Conservation (phyloP, 92 coral and sea anemone species). For the Zoanthus solanderi region DNA sequence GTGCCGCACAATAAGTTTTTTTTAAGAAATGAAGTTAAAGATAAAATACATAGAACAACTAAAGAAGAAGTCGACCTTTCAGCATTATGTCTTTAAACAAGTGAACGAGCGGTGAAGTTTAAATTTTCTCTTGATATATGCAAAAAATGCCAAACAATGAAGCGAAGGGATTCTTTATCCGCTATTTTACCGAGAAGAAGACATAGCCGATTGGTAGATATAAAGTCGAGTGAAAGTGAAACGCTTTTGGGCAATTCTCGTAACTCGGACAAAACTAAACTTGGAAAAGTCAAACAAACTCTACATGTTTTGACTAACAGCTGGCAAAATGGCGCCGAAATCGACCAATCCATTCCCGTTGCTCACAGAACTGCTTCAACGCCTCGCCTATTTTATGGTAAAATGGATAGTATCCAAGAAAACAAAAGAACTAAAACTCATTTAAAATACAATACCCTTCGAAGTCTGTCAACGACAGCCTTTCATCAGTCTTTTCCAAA, state of each 20-base stretch:
- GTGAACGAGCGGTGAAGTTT: background rate
- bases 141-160: slow-evolving; percentile 1
- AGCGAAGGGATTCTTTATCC: slow-evolving; percentile 33
- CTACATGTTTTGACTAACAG: background rate
- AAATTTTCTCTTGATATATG: no score
- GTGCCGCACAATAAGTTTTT: background rate
- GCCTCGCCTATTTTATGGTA: slow-evolving; percentile 13
- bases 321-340: background rate
- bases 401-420: slow-evolving; percentile 10
- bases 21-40: background rate
- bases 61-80: background rate
- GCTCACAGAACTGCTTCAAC: slow-evolving; percentile 33
- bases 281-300: slow-evolving; percentile 3
- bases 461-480: slow-evolving; percentile 40
- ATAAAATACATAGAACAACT: background rate
- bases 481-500: slow-evolving; percentile 17
- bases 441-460: slow-evolving; percentile 1
- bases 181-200: slow-evolving; percentile 41
- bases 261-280: background rate
- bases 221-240: slow-evolving; percentile 29
- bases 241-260: slow-evolving; percentile 3
- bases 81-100: slow-evolving; percentile 7
- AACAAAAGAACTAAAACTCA: slow-evolving; percentile 33
- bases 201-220: slow-evolving; percentile 15
- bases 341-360: background rate